Evolutionary conservation across 2,113 vertebrate genomes (phyloP).

Genomic region (Grallaria varia): DNA sequence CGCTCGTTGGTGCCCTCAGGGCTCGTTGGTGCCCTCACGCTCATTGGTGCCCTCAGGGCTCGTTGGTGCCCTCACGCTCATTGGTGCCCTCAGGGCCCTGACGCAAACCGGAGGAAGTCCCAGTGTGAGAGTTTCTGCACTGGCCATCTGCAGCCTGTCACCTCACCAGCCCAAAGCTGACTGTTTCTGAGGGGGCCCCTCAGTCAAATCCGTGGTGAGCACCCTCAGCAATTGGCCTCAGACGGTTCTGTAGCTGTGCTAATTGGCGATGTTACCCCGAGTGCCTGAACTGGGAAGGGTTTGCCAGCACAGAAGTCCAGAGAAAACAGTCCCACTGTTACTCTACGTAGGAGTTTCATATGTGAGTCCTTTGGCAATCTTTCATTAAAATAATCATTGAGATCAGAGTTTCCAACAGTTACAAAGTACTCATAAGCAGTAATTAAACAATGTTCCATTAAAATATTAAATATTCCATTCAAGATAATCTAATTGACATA

Average conservation of each 20-base stretch:
- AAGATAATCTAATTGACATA: constrained; percentile 17
- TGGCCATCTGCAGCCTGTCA: neutral
- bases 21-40: too few relatives aligned
- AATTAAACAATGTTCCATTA: neutral
- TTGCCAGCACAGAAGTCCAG: neutral
- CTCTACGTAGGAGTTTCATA: neutral
- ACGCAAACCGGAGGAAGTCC: neutral
- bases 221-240: neutral
- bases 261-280: neutral
- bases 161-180: neutral
- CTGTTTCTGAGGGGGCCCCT: neutral
- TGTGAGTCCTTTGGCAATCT: neutral
- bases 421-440: neutral
- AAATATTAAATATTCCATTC: constrained; percentile 25
- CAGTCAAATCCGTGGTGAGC: neutral
- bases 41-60: neutral
- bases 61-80: too few relatives aligned
- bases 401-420: constrained; percentile 31
- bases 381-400: neutral
- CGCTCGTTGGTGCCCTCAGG: too few relatives aligned
- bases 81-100: neutral
- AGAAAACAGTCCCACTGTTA: neutral
- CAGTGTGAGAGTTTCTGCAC: neutral
- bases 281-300: neutral
- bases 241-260: neutral